These are phyloP conservation scores for Oscheius myriophilus DNA, from an alignment of 2,888 invertebrate genomes.

Conservation along the genomic window DNA sequence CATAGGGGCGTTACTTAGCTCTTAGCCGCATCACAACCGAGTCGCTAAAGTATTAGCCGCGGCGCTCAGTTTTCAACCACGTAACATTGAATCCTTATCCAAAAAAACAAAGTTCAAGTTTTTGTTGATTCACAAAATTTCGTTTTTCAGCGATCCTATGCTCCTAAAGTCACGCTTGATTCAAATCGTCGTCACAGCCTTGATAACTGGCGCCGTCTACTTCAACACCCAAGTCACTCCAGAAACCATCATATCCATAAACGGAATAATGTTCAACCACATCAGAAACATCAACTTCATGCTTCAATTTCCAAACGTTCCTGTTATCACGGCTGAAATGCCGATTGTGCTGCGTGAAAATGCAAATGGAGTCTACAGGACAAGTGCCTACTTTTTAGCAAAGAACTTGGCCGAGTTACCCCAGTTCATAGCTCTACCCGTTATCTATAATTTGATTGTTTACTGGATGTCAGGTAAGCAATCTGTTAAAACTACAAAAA, in stretches of 20 bases:
- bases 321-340: constrained; percentile 82
- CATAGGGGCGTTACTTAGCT: no score
- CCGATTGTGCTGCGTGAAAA: constrained; percentile 90
- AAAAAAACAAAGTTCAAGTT: no score
- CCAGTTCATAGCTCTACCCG: constrained; percentile 83
- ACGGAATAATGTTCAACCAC: constrained; percentile 89
- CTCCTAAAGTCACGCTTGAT: constrained; percentile 87
- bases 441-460: constrained; percentile 83
- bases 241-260: constrained; percentile 83
- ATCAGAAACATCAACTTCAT: constrained; percentile 92
- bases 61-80: no score
- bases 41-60: no score
- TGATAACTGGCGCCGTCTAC: constrained; percentile 82
- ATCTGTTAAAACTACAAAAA: not conserved
- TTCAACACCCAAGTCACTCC: constrained; percentile 75
- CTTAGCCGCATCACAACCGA: no score
- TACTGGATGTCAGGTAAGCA: constrained; percentile 85
- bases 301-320: constrained; percentile 62
- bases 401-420: constrained; percentile 85
- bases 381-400: constrained; percentile 87
- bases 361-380: constrained; percentile 87
- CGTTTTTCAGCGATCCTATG: constrained; percentile 74
- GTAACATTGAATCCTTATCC: no score
- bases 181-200: constrained; percentile 82
- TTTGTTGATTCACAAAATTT: no score